Evolutionary conservation across 1,140 invertebrate species (phyloP).

Genomic region (Leptinotarsa texana): DNA sequence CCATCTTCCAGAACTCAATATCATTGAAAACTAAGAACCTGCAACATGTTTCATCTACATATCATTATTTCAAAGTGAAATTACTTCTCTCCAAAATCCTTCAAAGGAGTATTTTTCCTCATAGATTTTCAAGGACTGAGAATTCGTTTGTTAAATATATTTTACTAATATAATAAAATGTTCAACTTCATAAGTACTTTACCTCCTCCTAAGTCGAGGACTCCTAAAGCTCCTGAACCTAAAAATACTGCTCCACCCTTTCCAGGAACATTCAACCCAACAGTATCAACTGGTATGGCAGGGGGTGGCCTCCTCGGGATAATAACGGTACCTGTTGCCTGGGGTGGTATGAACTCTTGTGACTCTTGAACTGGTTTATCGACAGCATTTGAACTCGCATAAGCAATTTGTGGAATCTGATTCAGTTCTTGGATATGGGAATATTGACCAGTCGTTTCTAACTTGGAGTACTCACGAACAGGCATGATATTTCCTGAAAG

Average conservation of each 20-base stretch:
- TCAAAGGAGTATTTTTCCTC: too few relatives aligned
- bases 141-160: too few relatives aligned
- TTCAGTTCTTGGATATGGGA: background rate
- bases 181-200: background rate
- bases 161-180: too few relatives aligned
- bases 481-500: too few relatives aligned
- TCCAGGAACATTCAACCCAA: conserved; percentile 42
- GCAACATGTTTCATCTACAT: too few relatives aligned
- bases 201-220: conserved; percentile 45
- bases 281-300: conserved; percentile 45
- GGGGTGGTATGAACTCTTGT: conserved; percentile 33
- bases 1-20: too few relatives aligned
- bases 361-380: conserved; percentile 47
- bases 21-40: too few relatives aligned
- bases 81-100: too few relatives aligned
- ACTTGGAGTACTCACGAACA: too few relatives aligned
- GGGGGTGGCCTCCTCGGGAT: conserved; percentile 44
- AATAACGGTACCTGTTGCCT: conserved; percentile 36
- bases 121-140: too few relatives aligned
- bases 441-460: too few relatives aligned
- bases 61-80: too few relatives aligned
- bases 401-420: background rate
- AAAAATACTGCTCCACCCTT: conserved; percentile 43
- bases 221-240: conserved; percentile 47
- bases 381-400: conserved; percentile 38